Conservation (phyloP, 2,888 invertebrate genomes). For the Metellina segmentata region DNA sequence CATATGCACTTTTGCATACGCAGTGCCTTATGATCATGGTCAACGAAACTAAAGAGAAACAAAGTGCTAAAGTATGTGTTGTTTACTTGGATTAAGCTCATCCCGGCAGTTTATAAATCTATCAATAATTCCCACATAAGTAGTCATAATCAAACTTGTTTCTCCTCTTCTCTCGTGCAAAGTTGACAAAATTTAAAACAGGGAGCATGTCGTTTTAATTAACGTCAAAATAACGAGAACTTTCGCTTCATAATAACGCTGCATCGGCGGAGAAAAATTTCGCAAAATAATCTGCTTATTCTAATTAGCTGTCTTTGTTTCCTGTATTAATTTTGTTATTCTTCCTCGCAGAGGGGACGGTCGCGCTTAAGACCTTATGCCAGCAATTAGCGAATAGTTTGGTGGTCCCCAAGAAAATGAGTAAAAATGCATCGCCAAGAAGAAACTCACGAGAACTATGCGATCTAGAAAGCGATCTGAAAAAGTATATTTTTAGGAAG, state of each 20-base stretch:
- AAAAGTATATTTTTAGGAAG: constrained; percentile 21
- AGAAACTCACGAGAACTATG: constrained; percentile 7
- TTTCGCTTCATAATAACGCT: constrained; percentile 44
- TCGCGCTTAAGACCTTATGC: constrained; percentile 24
- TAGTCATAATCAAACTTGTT: neutral
- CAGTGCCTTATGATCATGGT: too few relatives aligned
- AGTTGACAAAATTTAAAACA: constrained; percentile 27
- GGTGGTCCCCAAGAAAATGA: constrained; percentile 29
- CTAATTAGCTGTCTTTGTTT: constrained; percentile 73
- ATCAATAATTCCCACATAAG: neutral
- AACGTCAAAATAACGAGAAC: constrained; percentile 63
- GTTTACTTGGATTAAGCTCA: neutral
- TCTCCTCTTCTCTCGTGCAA: neutral
- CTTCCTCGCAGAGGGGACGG: neutral
- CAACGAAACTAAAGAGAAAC: neutral
- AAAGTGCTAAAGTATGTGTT: neutral
- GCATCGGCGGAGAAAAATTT: constrained; percentile 54
- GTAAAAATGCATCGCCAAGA: constrained; percentile 15
- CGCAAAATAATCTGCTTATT: constrained; percentile 73
- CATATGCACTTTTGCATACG: too few relatives aligned
- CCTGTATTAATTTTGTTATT: constrained; percentile 39
- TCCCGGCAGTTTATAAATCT: neutral
- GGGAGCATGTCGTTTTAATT: constrained; percentile 60
- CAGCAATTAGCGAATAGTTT: constrained; percentile 55
- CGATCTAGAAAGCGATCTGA: neutral